Evolutionary conservation across 1,140 invertebrate species (phyloP), one percentile per base, ranked within the genome.

Genomic region (Listronotus bonariensis): DNA sequence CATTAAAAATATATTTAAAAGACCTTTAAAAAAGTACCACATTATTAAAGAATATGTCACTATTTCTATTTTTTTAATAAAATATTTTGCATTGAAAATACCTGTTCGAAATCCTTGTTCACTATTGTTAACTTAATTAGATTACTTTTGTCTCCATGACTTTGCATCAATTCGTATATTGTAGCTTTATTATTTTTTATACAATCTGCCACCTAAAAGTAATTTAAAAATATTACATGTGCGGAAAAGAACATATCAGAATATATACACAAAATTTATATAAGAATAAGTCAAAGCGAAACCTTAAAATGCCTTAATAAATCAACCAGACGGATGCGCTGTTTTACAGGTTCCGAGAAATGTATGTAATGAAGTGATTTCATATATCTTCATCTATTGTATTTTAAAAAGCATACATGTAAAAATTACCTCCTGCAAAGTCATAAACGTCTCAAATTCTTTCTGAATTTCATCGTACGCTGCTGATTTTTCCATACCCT

Each of bases 101-200:
- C 89, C 75, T 92, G 88, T 69, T 97, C 92, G 78, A 89, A 96
- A 81, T 98, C 96, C 77, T 91, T 88, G 78, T 96, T 94, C 20
- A 92, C 83, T 31, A 91, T 86, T 1, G 94, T 93, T 61, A 97
- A 84, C 76, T 90, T 88, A 18, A 96, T 88, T 12, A 96, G 77
- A 78, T 95, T 95, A 53, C 91, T 87, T 61, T 93, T 90, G 80
- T 98, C 94, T 0, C 95, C 96, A 76, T 98, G 96, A 74, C 92
- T 95, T 0, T 92, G 87, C 78, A 98, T 92, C 38, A 98, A 76
- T 71, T 94, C 89, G 71, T 96, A 96, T 42, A 98, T 88, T 0
- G 89, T 88, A 12, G 84, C 85, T 63, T 89, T 87, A 76, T 97
- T 93, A 65, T 88, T 86, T 55, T 84, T 86, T 36, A 93, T 85